A percentile compares a stretch with the other conserved stretches of the same genome.
Conservation (phyloP, 2,113 vertebrate genomes). For the Pseudorectes ferrugineus region DNA sequence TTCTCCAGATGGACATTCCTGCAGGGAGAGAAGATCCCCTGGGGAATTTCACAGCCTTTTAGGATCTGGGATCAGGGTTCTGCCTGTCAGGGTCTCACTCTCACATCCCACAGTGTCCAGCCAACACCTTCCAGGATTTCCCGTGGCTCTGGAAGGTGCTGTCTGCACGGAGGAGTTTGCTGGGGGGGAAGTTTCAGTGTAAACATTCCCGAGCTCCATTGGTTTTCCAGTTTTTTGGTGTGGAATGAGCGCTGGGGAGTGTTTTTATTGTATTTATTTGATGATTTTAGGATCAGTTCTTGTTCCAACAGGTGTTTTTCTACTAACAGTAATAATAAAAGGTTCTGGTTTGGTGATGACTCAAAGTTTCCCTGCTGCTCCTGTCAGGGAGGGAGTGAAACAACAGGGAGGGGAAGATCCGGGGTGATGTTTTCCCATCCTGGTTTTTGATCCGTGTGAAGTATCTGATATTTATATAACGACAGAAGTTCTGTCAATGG, state of each 20-base stretch:
- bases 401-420: background rate
- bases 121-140: background rate
- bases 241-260: background rate
- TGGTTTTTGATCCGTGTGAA: background rate
- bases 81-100: background rate
- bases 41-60: background rate
- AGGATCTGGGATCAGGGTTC: rapidly evolving
- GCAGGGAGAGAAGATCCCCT: background rate
- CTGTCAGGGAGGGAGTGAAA: background rate
- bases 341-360: background rate
- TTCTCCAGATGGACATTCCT: background rate
- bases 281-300: background rate
- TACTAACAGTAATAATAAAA: background rate
- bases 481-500: background rate
- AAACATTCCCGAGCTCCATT: rapidly evolving
- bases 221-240: background rate
- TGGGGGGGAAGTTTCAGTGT: background rate
- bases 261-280: background rate
- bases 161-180: background rate
- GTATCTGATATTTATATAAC: background rate
- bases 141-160: rapidly evolving
- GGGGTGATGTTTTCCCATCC: background rate
- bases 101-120: rapidly evolving
- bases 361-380: background rate
- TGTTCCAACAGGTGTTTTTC: background rate